phyloP scores from a whole-genome alignment of 2,797 vertebrate genomes.

The Pipistrellus kuhlii region DNA sequence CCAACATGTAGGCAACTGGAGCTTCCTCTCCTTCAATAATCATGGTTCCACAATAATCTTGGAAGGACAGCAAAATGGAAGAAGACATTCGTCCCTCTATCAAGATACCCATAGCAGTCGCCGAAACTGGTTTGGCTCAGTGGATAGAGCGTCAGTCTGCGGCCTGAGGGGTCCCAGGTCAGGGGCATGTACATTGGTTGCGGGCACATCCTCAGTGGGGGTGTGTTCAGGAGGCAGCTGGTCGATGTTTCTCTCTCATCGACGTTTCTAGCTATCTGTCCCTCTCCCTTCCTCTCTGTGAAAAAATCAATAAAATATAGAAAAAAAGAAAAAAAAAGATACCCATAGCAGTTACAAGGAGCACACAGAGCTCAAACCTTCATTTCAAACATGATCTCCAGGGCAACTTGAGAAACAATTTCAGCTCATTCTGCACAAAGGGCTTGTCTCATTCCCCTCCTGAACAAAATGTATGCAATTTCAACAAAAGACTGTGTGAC shows the following conservation, averaged over 20 bases:
- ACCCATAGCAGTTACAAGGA: too few relatives aligned
- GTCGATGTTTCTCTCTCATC: too few relatives aligned
- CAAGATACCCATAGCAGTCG: background rate
- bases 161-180: too few relatives aligned
- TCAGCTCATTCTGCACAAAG: constrained; percentile 29
- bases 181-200: too few relatives aligned
- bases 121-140: too few relatives aligned
- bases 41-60: constrained; percentile 97
- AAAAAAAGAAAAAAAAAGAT: background rate
- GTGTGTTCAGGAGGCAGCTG: too few relatives aligned
- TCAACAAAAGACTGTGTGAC: constrained; percentile 29
- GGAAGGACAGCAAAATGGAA: constrained; percentile 58
- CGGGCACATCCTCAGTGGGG: too few relatives aligned
- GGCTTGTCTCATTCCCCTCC: background rate
- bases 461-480: constrained; percentile 46
- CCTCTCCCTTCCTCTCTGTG: too few relatives aligned
- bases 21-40: constrained; percentile 96
- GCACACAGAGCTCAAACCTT: background rate
- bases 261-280: too few relatives aligned
- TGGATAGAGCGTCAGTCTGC: too few relatives aligned
- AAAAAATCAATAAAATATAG: too few relatives aligned
- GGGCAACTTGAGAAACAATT: constrained; percentile 29
- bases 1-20: constrained; percentile 94
- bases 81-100: constrained; percentile 1
- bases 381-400: background rate